Base-by-base conservation (phyloP, 2,888 invertebrate genomes). In the Colostygia pectinataria region DNA sequence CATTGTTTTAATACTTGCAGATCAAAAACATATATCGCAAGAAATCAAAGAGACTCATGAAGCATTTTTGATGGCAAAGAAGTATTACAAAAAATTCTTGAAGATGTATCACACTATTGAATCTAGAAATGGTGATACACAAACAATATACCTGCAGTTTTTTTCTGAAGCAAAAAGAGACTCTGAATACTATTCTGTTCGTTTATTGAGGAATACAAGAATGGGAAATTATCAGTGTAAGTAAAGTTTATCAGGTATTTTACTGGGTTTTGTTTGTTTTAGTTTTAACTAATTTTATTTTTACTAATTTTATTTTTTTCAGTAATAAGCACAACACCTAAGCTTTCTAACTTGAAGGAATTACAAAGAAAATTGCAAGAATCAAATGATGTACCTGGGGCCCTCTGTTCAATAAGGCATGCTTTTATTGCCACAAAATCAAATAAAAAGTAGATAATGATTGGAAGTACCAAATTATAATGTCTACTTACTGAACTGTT, bases 1-100 rank as follows among this genome's bases (percentile, higher is more conserved):
- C n/a, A 7, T 14, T 10, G 12, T 18, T 29, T 13, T 20, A 14
- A 28, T 27, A 10, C 31, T 41, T 36, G 10, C 71, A 90, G 90
- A 86, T 61, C 80, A 83, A 58, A 83, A 80, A 63, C 55, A 83
- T 4, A 65, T 90, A 45, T 68, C 79, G 1, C 77, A 83, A 65
- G 87, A 88, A 74, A 76, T 90, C 4, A 90, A 86, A 65, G 84
- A 88, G 49, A 88, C 80, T 4, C 84, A 90, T 73, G 89, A 89
- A 71, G 86, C 90, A 53, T 89, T 85, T 63, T 67, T 90, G 34
- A 83, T 82, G 81, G 87, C 89, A 1, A 89, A 85, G 57, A 89
- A 88, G 53, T 83, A 71, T 66, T 90, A 85, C 40, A 90, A 88
- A 52, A 89, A 81, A 49, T 77, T 68, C 57, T 65, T 91, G 9